These are phyloP conservation scores for Synchiropus splendidus DNA, from an alignment of 2,113 vertebrate species.

Conservation along the genomic window DNA sequence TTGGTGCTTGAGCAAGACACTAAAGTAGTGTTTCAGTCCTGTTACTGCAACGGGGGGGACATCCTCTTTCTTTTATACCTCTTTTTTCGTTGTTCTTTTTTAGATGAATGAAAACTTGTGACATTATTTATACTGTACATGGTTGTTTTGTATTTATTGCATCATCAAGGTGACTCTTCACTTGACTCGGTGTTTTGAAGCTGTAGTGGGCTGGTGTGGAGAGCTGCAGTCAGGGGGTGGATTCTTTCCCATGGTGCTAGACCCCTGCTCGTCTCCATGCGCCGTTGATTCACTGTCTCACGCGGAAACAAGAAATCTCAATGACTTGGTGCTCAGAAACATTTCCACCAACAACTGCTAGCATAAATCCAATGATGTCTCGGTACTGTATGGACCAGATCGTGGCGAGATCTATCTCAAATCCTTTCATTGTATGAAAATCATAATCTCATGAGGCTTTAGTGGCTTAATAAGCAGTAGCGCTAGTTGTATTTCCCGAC, in stretches of 20 bases:
- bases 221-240: constrained; percentile 47
- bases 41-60: constrained; percentile 46
- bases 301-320: constrained; percentile 43
- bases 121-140: constrained; percentile 71
- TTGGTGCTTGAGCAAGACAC: constrained; percentile 38
- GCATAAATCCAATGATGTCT: constrained; percentile 64
- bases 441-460: constrained; percentile 56
- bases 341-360: constrained; percentile 55
- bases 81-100: constrained; percentile 51
- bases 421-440: constrained; percentile 50
- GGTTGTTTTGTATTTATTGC: constrained; percentile 74
- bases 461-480: constrained; percentile 60
- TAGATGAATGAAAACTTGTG: constrained; percentile 54
- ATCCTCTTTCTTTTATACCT: constrained; percentile 57
- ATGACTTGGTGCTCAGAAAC: constrained; percentile 67
- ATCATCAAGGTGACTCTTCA: constrained; percentile 58
- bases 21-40: constrained; percentile 32
- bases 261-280: constrained; percentile 48
- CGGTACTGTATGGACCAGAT: constrained; percentile 67
- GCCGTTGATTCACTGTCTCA: constrained; percentile 43
- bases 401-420: constrained; percentile 34
- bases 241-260: constrained; percentile 67
- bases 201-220: constrained; percentile 45
- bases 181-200: constrained; percentile 57
- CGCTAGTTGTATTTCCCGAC: constrained; percentile 56